Evolutionary conservation across 2,113 vertebrate genomes (phyloP).

Genomic region (Zosterops hypoxanthus): DNA sequence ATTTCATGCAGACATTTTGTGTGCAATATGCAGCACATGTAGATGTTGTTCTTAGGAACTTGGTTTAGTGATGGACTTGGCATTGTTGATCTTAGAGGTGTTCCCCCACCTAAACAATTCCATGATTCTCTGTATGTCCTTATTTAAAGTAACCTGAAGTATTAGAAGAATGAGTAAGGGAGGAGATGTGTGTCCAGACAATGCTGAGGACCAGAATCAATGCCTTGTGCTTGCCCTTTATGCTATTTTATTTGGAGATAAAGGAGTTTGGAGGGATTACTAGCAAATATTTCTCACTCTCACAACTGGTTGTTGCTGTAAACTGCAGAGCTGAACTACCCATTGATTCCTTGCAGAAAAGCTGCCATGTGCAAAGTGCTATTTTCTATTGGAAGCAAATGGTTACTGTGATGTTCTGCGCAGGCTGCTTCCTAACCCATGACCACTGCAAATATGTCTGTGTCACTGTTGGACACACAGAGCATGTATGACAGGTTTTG

Average conservation of each 20-base stretch:
- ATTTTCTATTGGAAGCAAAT: not conserved
- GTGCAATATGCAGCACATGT: not conserved
- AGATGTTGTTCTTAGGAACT: not conserved
- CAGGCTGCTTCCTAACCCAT: not conserved
- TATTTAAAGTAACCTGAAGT: not conserved
- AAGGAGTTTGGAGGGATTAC: not conserved
- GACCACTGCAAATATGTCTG: not conserved
- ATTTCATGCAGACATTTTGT: not conserved
- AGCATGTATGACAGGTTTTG: not conserved
- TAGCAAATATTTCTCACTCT: not conserved
- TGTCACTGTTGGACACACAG: not conserved
- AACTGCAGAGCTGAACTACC: not conserved
- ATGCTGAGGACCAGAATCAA: not conserved
- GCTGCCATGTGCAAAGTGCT: not conserved
- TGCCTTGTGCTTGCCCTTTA: not conserved
- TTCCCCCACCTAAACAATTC: not conserved
- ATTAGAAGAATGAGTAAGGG: not conserved
- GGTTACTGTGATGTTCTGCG: not conserved
- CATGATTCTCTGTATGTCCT: not conserved
- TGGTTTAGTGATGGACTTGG: not conserved
- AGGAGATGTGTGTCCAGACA: not conserved
- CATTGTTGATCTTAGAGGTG: not conserved
- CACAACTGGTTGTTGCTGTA: not conserved
- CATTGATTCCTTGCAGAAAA: not conserved
- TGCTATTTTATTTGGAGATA: not conserved